A percentile compares a stretch with the other conserved stretches of the same genome.
Evolutionary conservation across 2,113 vertebrate genomes (phyloP).

Genomic region (Elgaria multicarinata): DNA sequence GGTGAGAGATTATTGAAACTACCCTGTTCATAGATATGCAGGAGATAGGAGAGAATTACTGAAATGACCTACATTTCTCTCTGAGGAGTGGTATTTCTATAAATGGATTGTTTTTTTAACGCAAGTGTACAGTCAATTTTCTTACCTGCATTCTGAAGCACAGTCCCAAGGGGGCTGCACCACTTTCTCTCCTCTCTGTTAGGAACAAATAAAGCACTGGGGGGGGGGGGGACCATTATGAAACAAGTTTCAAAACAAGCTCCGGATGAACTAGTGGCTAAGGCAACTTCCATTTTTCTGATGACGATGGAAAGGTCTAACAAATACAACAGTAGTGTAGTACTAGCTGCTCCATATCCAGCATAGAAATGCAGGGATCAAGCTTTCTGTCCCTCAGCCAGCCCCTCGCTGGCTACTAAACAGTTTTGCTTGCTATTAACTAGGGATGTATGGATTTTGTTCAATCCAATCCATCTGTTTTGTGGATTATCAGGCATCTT

Average conservation of each 20-base stretch:
- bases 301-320: not conserved
- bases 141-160: not conserved
- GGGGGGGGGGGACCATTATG: not conserved
- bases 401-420: not conserved
- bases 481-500: no score
- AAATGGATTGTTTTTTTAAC: not conserved
- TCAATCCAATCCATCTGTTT: no score
- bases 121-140: not conserved
- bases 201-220: not conserved
- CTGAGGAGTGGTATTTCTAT: not conserved
- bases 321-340: not conserved
- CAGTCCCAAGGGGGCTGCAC: not conserved
- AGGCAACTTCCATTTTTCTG: not conserved
- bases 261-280: not conserved
- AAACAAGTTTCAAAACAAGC: not conserved
- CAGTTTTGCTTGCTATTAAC: no score
- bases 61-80: not conserved
- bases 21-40: not conserved
- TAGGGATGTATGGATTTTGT: no score
- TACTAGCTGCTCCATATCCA: not conserved
- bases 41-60: not conserved
- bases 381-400: not conserved
- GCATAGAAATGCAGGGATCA: not conserved
- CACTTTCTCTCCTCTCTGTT: not conserved
- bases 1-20: not conserved